These are phyloP conservation scores for Atractosteus spatula DNA, from an alignment of 2,113 vertebrate species.

Conservation along the genomic window DNA sequence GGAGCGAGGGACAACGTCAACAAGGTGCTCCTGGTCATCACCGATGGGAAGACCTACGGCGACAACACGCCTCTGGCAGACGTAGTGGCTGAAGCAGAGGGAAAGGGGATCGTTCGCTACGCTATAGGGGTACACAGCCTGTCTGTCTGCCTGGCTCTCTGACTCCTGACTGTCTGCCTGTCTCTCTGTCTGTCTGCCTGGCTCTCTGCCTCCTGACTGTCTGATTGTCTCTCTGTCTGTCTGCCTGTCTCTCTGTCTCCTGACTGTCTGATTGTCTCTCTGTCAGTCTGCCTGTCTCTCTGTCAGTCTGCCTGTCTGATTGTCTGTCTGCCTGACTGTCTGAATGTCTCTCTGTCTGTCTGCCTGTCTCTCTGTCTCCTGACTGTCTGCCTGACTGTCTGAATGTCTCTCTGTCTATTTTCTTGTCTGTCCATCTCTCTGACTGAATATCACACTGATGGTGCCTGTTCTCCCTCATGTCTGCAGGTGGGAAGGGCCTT, in stretches of 20 bases:
- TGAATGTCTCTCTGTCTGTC: too few relatives aligned
- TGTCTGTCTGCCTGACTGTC: too few relatives aligned
- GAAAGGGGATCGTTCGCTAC: slow-evolving; percentile 38
- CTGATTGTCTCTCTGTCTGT: not conserved
- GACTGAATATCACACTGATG: not conserved
- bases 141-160: not conserved
- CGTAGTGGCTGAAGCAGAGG: slow-evolving; percentile 35
- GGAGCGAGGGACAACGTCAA: slow-evolving; percentile 38
- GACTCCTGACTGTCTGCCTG: not conserved
- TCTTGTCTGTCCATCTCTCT: not conserved
- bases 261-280: not conserved
- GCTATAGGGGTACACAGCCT: slow-evolving; percentile 48
- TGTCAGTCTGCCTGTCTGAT: too few relatives aligned
- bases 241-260: not conserved
- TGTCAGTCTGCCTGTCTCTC: not conserved
- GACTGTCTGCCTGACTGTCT: not conserved
- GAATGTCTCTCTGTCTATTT: not conserved
- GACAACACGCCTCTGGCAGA: slow-evolving; percentile 19
- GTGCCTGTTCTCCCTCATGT: not conserved
- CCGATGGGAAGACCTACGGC: slow-evolving; percentile 44
- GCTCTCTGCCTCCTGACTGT: not conserved
- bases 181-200: not conserved
- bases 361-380: not conserved
- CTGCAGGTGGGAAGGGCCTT: slow-evolving; percentile 50
- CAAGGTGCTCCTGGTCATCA: slow-evolving; percentile 57